These are phyloP conservation scores for Maniola hyperantus DNA, from an alignment of 2,888 invertebrate species.

Conservation along the genomic window DNA sequence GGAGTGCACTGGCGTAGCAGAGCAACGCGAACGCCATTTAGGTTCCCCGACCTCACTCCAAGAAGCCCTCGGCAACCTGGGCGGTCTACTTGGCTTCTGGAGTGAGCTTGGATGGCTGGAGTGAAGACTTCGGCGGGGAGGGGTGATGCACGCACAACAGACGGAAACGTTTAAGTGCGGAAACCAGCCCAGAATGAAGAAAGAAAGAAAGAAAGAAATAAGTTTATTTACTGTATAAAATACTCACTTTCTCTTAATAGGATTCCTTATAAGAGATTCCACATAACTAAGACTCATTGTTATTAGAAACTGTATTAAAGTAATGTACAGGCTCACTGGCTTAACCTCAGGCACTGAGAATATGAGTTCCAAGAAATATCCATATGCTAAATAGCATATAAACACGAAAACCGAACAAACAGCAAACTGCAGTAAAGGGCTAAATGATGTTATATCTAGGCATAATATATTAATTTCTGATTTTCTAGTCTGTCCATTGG, in stretches of 20 bases:
- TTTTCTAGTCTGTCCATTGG: slow-evolving; percentile 47
- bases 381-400: slow-evolving; percentile 94
- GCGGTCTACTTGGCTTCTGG: too few species aligned
- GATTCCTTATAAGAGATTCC: slow-evolving; percentile 86
- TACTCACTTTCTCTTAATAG: slow-evolving; percentile 83
- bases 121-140: too few species aligned
- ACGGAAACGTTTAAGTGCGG: too few species aligned
- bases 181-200: too few species aligned
- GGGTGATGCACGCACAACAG: too few species aligned
- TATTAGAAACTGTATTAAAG: slow-evolving; percentile 94
- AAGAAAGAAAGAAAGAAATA: too few species aligned
- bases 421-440: slow-evolving; percentile 87
- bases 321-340: slow-evolving; percentile 95
- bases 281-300: slow-evolving; percentile 91
- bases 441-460: slow-evolving; percentile 86
- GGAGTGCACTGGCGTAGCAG: too few species aligned
- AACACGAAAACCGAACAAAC: slow-evolving; percentile 91
- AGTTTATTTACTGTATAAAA: slow-evolving; percentile 7
- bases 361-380: slow-evolving; percentile 95
- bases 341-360: slow-evolving; percentile 95
- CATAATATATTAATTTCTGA: slow-evolving; percentile 86
- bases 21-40: too few species aligned
- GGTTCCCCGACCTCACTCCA: too few species aligned
- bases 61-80: too few species aligned
- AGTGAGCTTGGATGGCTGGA: too few species aligned